These are phyloP conservation scores for Anoplopoma fimbria DNA, from an alignment of 2,113 vertebrate genomes.

Conservation along the genomic window DNA sequence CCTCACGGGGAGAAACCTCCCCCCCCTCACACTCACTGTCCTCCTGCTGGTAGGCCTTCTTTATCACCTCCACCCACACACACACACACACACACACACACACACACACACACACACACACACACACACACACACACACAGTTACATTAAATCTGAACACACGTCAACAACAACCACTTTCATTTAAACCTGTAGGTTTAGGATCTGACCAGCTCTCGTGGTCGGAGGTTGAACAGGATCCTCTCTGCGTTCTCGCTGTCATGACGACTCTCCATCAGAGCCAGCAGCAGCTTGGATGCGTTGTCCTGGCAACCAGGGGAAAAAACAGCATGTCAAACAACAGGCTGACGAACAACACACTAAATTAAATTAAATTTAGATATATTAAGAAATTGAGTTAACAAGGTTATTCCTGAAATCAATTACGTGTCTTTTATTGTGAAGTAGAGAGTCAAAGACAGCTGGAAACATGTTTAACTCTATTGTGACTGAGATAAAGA, in stretches of 20 bases:
- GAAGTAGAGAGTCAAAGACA: no score
- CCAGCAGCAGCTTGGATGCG: constrained; percentile 96
- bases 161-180: neutral
- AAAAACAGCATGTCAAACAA: neutral
- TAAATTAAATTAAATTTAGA: no score
- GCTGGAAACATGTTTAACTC: no score
- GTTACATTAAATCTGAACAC: neutral
- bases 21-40: constrained; percentile 90
- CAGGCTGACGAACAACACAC: neutral
- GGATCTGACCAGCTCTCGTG: constrained; percentile 91
- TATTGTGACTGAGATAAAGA: no score
- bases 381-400: no score
- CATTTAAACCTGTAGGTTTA: accelerated
- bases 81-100: constrained; percentile 4
- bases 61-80: constrained; percentile 91
- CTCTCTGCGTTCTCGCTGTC: constrained; percentile 96
- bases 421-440: no score
- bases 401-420: no score
- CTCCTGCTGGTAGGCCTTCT: constrained; percentile 95
- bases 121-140: constrained; percentile 2
- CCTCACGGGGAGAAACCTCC: constrained; percentile 93
- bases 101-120: constrained; percentile 9
- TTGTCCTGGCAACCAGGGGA: constrained; percentile 88
- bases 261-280: constrained; percentile 96
- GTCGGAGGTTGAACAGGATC: constrained; percentile 96